Base-by-base conservation (phyloP, 2,113 vertebrate species). In the Murina feae region DNA sequence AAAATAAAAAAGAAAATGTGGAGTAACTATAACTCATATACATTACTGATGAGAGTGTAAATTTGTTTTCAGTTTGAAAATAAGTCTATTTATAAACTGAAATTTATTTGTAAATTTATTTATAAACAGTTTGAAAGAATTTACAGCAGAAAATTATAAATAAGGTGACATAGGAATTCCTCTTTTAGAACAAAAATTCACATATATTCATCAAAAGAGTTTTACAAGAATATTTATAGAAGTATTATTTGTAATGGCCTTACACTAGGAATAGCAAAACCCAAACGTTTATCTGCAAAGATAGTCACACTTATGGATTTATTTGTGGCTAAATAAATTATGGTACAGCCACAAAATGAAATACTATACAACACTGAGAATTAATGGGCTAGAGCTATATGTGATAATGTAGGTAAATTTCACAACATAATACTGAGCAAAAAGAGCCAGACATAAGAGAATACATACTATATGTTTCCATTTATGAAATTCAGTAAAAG, bases 51-150 rank as follows among this genome's bases (percentile, higher is more conserved):
- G 14, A 84, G 65, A 66, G 32, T 90, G 53, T 78, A 78, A 78
- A 87, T 63, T 90, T 85, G 44, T 84, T 83, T 90, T 84, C 39
- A 74, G 63, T 32, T 65, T 65, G 63, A 65, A 65, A 65, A 65
- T 32, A 66, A 17, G n/a, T n/a, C 32, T 66, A 65, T 32, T 32
- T 32, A 65, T n/a, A n/a, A 66, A 66, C 30, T 32, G 28, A 66
- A 66, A 66, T n/a, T n/a, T 66, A 65, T 63, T 58, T 58, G 55
- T 58, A 58, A 58, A 25, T 60, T 63, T 55, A 10, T 23, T 58
- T n/a, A n/a, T 66, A 94, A 92, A 89, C 6, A 91, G 51, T 92
- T 89, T 87, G 44, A 21, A 35, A 84, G 39, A 42, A 76, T 53
- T 51, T 53, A 20, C 44, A 68, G 53, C 28, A 80, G 65, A 55